A percentile compares a stretch with the other conserved stretches of the same genome.
Evolutionary conservation across 2,113 vertebrate species (phyloP).

Genomic region (Tachycineta bicolor): DNA sequence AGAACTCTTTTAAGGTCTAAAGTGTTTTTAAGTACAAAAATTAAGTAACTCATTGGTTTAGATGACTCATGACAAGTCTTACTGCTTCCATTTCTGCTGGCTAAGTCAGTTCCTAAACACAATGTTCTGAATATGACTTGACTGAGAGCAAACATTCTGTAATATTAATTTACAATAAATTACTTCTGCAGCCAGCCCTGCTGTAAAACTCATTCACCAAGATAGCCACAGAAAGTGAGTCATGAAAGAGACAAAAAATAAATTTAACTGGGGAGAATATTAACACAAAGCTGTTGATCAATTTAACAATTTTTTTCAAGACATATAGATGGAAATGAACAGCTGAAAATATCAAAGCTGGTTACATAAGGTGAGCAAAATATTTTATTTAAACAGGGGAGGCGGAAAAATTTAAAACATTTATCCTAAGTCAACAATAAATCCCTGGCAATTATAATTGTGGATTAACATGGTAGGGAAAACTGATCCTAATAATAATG

Average conservation of each 20-base stretch:
- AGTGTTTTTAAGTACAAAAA: background rate
- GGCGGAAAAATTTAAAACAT: background rate
- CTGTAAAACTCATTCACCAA: background rate
- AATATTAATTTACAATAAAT: conserved; percentile 8
- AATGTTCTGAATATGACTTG: background rate
- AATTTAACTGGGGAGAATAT: background rate
- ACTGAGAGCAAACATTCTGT: background rate
- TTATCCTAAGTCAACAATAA: background rate
- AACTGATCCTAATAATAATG: background rate
- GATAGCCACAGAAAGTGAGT: background rate
- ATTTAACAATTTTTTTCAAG: background rate
- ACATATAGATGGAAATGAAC: background rate
- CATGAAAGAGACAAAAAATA: background rate
- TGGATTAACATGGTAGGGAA: background rate
- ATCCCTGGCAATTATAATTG: background rate
- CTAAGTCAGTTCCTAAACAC: background rate
- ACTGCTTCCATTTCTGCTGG: background rate
- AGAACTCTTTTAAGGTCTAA: background rate
- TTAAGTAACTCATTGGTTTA: background rate
- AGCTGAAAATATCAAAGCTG: background rate
- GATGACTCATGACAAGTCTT: background rate
- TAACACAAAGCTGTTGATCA: background rate
- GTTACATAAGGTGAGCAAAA: background rate
- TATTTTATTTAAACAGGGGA: background rate
- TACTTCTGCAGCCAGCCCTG: background rate